These are phyloP conservation scores for Drepana arcuata DNA, from an alignment of 1,140 invertebrate genomes.

Conservation along the genomic window DNA sequence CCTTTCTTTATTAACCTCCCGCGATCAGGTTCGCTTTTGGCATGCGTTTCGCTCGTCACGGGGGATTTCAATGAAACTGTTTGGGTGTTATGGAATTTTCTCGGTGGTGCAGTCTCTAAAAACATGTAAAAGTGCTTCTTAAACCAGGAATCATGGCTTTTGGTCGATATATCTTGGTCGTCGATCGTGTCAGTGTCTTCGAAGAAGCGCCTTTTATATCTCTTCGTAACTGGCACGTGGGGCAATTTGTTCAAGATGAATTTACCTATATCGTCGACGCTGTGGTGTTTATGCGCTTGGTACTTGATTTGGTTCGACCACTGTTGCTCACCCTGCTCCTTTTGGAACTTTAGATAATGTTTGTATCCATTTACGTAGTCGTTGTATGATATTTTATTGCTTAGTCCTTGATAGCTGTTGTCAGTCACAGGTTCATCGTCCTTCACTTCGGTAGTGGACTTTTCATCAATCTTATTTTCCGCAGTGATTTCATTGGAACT, in stretches of 20 bases:
- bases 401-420: conserved; percentile 31
- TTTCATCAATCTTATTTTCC: conserved; percentile 1
- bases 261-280: conserved; percentile 60
- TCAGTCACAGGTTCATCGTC: conserved; percentile 9
- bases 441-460: neutral
- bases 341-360: conserved; percentile 53
- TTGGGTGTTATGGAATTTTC: conserved; percentile 42
- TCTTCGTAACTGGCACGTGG: conserved; percentile 20
- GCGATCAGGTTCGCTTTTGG: neutral
- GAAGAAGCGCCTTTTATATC: conserved; percentile 19
- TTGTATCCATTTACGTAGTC: conserved; percentile 55
- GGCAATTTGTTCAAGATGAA: conserved; percentile 52
- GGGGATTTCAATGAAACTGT: conserved; percentile 31
- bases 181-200: conserved; percentile 45
- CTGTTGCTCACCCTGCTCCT: conserved; percentile 34
- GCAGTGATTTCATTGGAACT: neutral
- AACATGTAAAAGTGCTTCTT: conserved; percentile 55
- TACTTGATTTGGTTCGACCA: conserved; percentile 47
- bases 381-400: conserved; percentile 42
- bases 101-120: conserved; percentile 38
- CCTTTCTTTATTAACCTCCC: neutral
- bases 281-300: conserved; percentile 56
- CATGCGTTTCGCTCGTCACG: neutral
- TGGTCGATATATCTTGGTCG: conserved; percentile 48
- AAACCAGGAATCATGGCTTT: conserved; percentile 54